Conservation (phyloP, 2,888 invertebrate genomes). For the Strigamia crassipes region DNA sequence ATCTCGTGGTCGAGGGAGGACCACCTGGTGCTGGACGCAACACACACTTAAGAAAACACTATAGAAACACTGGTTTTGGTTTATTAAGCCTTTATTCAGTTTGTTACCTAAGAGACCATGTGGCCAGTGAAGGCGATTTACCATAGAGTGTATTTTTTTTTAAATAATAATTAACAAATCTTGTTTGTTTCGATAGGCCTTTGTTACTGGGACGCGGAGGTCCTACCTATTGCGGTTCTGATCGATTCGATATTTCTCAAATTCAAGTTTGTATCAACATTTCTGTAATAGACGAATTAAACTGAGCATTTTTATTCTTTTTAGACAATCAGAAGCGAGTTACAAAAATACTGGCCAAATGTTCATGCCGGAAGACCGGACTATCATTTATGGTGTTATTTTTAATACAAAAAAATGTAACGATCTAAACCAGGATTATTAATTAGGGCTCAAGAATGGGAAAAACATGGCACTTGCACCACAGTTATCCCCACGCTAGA, state of each 20-base stretch:
- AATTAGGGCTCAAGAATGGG: slow-evolving; percentile 75
- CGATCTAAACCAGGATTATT: too few relatives aligned
- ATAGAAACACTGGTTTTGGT: too few relatives aligned
- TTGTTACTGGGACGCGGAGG: slow-evolving; percentile 71
- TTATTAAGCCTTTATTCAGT: too few relatives aligned
- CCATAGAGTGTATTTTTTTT: too few relatives aligned
- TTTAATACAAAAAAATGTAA: too few relatives aligned
- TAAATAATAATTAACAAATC: too few relatives aligned
- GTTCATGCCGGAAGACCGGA: slow-evolving; percentile 67
- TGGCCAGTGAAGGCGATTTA: too few relatives aligned
- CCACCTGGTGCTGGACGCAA: too few relatives aligned
- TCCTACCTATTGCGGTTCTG: slow-evolving; percentile 72
- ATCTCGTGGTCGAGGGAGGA: too few relatives aligned
- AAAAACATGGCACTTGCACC: slow-evolving; percentile 78
- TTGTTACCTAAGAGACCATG: too few relatives aligned
- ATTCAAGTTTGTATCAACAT: slow-evolving; percentile 57
- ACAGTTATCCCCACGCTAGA: slow-evolving; percentile 66
- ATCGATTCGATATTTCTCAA: slow-evolving; percentile 68
- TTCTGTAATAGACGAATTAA: not conserved
- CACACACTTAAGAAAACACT: too few relatives aligned
- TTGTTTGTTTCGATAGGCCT: too few relatives aligned
- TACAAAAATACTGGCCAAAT: slow-evolving; percentile 73
- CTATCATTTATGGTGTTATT: slow-evolving; percentile 67
- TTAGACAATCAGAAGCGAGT: slow-evolving; percentile 63
- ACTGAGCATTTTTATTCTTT: not conserved